Evolutionary conservation across 2,113 vertebrate genomes (phyloP), one percentile per base, ranked within the genome.

Genomic region (Apistogramma diplotaenia): DNA sequence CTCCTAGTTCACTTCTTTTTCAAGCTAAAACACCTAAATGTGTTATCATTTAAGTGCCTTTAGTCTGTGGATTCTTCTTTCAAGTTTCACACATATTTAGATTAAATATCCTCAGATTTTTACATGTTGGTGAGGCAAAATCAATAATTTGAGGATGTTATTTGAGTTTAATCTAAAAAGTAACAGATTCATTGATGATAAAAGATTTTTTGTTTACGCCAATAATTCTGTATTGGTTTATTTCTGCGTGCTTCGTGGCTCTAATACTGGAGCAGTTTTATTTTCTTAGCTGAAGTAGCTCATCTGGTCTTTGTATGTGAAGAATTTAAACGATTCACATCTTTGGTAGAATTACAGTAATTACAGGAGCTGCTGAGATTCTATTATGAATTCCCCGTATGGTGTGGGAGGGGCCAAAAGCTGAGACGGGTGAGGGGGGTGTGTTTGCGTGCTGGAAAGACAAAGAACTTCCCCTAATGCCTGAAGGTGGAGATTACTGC

Each of bases 321-420:
- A 19, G 9, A 43, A 7, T 6, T 37, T 12, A 21, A 4, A 27
- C 71, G 71, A 55, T 5, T 33, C 16, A 9, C 19, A 7, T 70
- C 19, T 76, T 59, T 71, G 1, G 18, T 2, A 10, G 29, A 6
- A 49, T 84, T 57, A 1, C 35, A 33, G 1, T 59, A 81, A 81
- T 67, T 78, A 57, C 33, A 23, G 5, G 3, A 73, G 54, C 8
- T 21, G 40, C 31, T 21, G 0, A 27, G 53, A 82, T 27, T 13
- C 23, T 19, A 7, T 77, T n/a, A 54, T 40, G 29, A 58, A 16
- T 78, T 59, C 29, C 18, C 40, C 73, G 11, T n/a, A 40, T 6
- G 62, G 25, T 15, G 72, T 83, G 76, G 90, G 86, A 60, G 90
- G 91, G 79, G 89, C 76, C 57, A 21, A n/a, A 56, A 23, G 43